These are phyloP conservation scores for Trachelus troglodyta DNA, from an alignment of 2,888 invertebrate genomes.

Conservation along the genomic window DNA sequence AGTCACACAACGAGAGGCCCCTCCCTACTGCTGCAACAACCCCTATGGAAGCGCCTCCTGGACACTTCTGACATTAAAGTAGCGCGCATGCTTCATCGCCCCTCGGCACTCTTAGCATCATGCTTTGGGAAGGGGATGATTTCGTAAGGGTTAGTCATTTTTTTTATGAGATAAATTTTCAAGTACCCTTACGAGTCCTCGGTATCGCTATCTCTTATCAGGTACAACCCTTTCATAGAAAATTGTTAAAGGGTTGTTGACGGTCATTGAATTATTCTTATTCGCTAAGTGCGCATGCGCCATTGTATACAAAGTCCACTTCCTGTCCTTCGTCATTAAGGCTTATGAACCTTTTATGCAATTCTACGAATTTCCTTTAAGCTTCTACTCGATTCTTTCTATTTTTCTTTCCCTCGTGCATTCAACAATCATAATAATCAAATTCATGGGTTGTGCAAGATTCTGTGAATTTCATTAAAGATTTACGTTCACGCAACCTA, in stretches of 20 bases:
- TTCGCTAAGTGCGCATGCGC: not conserved
- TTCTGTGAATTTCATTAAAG: no score
- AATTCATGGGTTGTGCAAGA: no score
- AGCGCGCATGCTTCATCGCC: slow-evolving; percentile 49
- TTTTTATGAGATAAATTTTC: not conserved
- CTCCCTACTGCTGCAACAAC: slow-evolving; percentile 55
- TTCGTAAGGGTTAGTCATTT: not conserved
- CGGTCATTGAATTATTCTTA: not conserved
- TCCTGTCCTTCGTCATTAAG: not conserved
- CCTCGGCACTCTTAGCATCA: not conserved
- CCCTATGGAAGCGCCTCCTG: slow-evolving; percentile 36
- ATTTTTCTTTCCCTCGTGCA: not conserved
- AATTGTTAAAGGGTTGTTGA: not conserved
- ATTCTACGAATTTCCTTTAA: not conserved
- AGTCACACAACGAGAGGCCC: slow-evolving; percentile 54
- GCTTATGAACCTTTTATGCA: not conserved
- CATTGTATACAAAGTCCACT: not conserved
- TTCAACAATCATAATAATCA: not conserved
- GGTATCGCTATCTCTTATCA: not conserved
- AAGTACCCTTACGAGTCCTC: not conserved
- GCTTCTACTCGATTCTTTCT: not conserved
- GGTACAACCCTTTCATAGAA: not conserved
- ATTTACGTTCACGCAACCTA: not conserved
- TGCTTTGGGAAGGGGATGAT: not conserved
- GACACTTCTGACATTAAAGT: not conserved